Evolutionary conservation across 2,888 invertebrate genomes (phyloP).

Genomic region (Drosophila gaucha): DNA sequence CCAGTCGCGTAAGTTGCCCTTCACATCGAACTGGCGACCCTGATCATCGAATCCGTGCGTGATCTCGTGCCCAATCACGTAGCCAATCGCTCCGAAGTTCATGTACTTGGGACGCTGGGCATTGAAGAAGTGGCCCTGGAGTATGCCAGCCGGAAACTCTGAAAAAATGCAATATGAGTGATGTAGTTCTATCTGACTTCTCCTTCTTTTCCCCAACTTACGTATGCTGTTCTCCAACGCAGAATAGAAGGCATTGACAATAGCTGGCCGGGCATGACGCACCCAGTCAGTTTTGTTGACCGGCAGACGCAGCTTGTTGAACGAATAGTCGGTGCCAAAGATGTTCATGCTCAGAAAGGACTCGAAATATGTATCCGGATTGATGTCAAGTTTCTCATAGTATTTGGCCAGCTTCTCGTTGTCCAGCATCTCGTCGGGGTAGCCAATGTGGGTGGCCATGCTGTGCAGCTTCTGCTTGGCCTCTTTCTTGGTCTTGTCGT

Average conservation of each 20-base stretch:
- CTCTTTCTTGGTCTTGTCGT: constrained; percentile 90
- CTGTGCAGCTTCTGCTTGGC: constrained; percentile 92
- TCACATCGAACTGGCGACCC: constrained; percentile 95
- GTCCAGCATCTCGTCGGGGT: constrained; percentile 95
- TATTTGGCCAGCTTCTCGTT: constrained; percentile 92
- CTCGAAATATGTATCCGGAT: constrained; percentile 89
- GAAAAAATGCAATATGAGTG: constrained; percentile 10
- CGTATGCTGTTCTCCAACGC: constrained; percentile 94
- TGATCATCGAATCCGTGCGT: constrained; percentile 96
- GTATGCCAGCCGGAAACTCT: constrained; percentile 97
- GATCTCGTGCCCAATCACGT: constrained; percentile 96
- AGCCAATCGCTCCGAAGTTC: constrained; percentile 96
- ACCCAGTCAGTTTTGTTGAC: constrained; percentile 95
- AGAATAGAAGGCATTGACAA: constrained; percentile 94
- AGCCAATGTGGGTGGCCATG: constrained; percentile 96
- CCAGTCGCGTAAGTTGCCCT: constrained; percentile 97
- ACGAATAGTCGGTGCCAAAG: constrained; percentile 92
- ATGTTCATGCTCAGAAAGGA: constrained; percentile 91
- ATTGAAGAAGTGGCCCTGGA: constrained; percentile 96
- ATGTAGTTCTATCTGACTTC: not conserved
- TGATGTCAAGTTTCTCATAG: constrained; percentile 91
- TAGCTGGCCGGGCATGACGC: constrained; percentile 92
- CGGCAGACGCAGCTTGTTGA: constrained; percentile 90
- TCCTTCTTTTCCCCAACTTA: constrained; percentile 85
- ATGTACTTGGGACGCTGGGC: constrained; percentile 95